Percentiles rank a stretch among this genome's conserved stretches.
Evolutionary conservation across 1,140 invertebrate genomes (phyloP).

Genomic region (Panulirus ornatus): DNA sequence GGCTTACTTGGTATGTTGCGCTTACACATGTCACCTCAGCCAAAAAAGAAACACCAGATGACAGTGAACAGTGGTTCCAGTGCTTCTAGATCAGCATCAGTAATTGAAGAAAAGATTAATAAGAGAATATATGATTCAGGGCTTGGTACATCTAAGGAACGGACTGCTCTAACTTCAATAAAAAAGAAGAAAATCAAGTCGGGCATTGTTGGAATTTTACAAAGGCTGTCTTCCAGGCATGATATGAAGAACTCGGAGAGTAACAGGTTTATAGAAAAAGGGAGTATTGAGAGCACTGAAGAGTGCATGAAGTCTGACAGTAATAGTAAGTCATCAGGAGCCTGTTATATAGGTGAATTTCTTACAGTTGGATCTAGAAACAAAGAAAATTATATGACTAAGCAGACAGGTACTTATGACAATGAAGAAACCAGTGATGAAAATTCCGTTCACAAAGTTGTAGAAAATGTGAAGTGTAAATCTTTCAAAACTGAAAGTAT

Average conservation of each 20-base stretch:
- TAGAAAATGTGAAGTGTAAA: background rate
- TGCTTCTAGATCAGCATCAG: background rate
- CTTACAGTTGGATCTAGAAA: background rate
- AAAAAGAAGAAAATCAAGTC: conserved; percentile 30
- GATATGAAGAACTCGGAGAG: background rate
- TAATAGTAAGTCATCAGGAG: conserved; percentile 11
- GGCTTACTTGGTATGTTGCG: conserved; percentile 43
- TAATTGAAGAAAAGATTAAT: background rate
- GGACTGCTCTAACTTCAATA: background rate
- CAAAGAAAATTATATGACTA: background rate
- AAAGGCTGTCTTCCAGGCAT: conserved; percentile 20
- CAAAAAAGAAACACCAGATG: background rate
- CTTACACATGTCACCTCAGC: conserved; percentile 38
- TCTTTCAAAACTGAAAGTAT: background rate
- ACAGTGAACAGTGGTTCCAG: background rate
- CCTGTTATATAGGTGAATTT: background rate
- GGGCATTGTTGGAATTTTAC: conserved; percentile 44
- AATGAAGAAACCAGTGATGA: background rate
- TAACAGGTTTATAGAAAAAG: background rate
- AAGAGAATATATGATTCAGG: background rate
- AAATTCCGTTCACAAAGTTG: background rate
- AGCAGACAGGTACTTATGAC: background rate
- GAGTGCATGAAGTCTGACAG: background rate
- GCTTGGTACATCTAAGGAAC: background rate
- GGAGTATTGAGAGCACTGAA: background rate